These are phyloP conservation scores for Pangasianodon gigas DNA, from an alignment of 2,113 vertebrate genomes.

Conservation along the genomic window DNA sequence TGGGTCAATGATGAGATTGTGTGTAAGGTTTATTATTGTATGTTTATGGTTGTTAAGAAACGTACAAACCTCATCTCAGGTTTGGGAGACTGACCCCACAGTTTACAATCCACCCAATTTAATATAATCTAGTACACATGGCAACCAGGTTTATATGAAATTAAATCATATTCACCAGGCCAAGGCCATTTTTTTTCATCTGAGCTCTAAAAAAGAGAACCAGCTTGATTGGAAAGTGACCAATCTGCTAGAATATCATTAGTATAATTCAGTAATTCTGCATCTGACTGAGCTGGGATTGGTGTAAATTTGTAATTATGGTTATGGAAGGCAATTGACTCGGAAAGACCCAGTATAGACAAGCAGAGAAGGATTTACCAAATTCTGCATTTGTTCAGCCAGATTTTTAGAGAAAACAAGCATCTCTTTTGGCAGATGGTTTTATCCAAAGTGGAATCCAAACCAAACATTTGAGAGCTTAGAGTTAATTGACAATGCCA, in stretches of 20 bases:
- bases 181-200: too few species aligned
- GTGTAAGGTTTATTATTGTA: not conserved
- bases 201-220: not conserved
- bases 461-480: constrained; percentile 7
- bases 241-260: not conserved
- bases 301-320: not conserved
- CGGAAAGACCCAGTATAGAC: not conserved
- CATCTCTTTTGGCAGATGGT: constrained; percentile 18
- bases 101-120: not conserved
- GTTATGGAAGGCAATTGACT: constrained; percentile 2
- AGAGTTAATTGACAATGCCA: constrained; percentile 21
- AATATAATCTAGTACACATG: not conserved
- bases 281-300: not conserved
- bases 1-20: not conserved
- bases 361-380: not conserved
- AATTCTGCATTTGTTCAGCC: not conserved
- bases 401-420: constrained; percentile 3
- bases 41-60: not conserved
- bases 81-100: not conserved
- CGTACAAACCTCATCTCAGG: not conserved
- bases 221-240: not conserved
- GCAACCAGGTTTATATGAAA: not conserved
- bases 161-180: not conserved
- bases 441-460: not conserved
- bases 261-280: not conserved